Evolutionary conservation across 2,797 vertebrate species (phyloP), one percentile per base, ranked within the genome.

Genomic region (Characodon lateralis): DNA sequence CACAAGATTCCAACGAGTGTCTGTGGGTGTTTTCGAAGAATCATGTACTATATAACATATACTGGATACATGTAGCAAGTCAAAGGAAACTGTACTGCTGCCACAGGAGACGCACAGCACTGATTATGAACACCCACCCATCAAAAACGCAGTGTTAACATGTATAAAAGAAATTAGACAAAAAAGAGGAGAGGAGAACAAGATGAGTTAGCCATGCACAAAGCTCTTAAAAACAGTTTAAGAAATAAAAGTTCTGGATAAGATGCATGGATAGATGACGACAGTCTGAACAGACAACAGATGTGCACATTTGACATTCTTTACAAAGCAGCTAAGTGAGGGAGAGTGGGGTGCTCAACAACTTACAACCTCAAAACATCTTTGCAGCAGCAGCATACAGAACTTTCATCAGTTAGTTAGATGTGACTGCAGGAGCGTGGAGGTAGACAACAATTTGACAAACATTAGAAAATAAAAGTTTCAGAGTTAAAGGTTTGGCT

Each of bases 1-100:
- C 46, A 48, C 83, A 61, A 78, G 78, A 83, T 81, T 78, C 39
- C 85, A 69, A 86, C 85, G 90, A 93, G 92, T 92, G 88, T 66
- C 56, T 87, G 85, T 78, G 91, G 89, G 81, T 87, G 80, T 28
- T 74, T 84, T 83, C 79, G 74, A 73, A 76, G 76, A 70, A 55
- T 90, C 84, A 80, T 86, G 81, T 77, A 88, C 63, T 86, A 79
- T 73, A 80, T 53, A 85, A 89, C 84, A 85, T 84, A 87, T 83
- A 89, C 79, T 81, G 79, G 77, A 89, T 91, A 66, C 83, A 91
- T 71, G 78, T 74, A 85, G 87, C 50, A 79, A 71, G 89, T 89
- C 85, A 91, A 85, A 89, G 69, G 73, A 87, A 85, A 79, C 56
- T 16, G 24, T 71, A 70, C 75, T 69, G 56, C 2, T 55, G 41